phyloP scores from a whole-genome alignment of 2,888 invertebrate genomes.

The Orthonychiurus folsomi region DNA sequence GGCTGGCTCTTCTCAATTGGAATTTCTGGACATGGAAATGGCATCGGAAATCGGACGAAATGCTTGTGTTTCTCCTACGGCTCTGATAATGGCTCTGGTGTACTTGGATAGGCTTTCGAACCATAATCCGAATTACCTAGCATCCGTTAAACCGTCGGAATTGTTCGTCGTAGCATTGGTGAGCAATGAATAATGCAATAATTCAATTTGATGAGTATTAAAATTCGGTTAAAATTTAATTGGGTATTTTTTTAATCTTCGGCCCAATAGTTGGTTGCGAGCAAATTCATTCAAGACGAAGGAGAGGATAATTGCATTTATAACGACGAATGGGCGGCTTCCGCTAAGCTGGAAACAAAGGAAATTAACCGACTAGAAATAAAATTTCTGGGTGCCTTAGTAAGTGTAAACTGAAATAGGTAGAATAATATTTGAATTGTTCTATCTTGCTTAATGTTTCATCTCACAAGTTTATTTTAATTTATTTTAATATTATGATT shows the following conservation, averaged over 20 bases:
- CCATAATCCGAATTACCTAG: slow-evolving; percentile 72
- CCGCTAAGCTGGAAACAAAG: slow-evolving; percentile 62
- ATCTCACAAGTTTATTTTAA: slow-evolving; percentile 14
- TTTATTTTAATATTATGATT: slow-evolving; percentile 10
- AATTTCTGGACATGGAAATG: slow-evolving; percentile 64
- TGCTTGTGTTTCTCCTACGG: slow-evolving; percentile 83
- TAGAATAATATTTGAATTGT: not conserved
- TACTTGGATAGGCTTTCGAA: slow-evolving; percentile 76
- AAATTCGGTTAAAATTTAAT: slow-evolving; percentile 3
- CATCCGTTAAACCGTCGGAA: slow-evolving; percentile 75
- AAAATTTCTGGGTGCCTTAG: slow-evolving; percentile 81
- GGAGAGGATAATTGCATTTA: slow-evolving; percentile 86
- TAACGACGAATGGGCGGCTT: slow-evolving; percentile 85
- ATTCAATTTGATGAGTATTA: not conserved
- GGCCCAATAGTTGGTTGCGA: slow-evolving; percentile 90
- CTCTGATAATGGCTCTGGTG: slow-evolving; percentile 81
- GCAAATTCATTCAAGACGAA: slow-evolving; percentile 88
- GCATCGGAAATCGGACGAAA: slow-evolving; percentile 66
- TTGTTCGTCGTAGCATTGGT: slow-evolving; percentile 91
- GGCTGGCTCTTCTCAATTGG: slow-evolving; percentile 57
- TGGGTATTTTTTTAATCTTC: no score
- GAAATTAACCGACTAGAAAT: slow-evolving; percentile 74
- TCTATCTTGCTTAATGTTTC: slow-evolving; percentile 1
- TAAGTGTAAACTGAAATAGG: slow-evolving; percentile 49
- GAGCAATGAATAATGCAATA: slow-evolving; percentile 41